Evolutionary conservation across 2,888 invertebrate genomes (phyloP).

Genomic region (Agrochola circellaris): DNA sequence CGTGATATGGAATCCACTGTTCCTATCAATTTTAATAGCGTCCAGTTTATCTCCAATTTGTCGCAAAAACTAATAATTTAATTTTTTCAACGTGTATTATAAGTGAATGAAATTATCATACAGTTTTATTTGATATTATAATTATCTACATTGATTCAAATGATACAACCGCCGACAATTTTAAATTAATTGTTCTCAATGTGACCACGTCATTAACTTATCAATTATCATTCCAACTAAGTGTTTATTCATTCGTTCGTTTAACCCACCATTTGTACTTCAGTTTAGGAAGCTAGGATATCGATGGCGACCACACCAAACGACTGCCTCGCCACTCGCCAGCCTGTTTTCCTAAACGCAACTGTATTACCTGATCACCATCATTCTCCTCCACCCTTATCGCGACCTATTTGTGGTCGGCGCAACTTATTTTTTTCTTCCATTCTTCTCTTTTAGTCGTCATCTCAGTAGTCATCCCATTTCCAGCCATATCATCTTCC

Average conservation of each 20-base stretch:
- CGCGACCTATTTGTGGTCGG: no score
- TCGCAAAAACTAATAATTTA: conserved; percentile 6
- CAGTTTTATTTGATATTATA: conserved; percentile 2
- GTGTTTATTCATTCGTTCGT: neutral
- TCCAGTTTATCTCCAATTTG: conserved; percentile 21
- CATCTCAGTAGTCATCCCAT: no score
- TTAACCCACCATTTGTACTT: neutral
- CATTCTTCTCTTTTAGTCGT: no score
- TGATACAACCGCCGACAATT: neutral
- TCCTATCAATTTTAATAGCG: neutral
- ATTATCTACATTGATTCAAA: conserved; percentile 15
- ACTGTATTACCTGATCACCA: neutral
- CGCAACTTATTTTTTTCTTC: no score
- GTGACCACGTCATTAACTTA: neutral
- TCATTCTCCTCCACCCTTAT: no score
- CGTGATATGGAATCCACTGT: neutral
- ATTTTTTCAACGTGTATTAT: neutral
- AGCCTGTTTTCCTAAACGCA: neutral
- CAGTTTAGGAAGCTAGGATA: no score
- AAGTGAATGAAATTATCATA: neutral
- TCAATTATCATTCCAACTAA: conserved; percentile 1
- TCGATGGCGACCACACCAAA: neutral
- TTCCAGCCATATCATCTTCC: no score
- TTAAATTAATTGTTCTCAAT: conserved; percentile 25
- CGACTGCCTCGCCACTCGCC: neutral